A percentile compares a stretch with the other conserved stretches of the same genome.
Conservation (phyloP, 2,113 vertebrate genomes). For the Rostratula benghalensis region DNA sequence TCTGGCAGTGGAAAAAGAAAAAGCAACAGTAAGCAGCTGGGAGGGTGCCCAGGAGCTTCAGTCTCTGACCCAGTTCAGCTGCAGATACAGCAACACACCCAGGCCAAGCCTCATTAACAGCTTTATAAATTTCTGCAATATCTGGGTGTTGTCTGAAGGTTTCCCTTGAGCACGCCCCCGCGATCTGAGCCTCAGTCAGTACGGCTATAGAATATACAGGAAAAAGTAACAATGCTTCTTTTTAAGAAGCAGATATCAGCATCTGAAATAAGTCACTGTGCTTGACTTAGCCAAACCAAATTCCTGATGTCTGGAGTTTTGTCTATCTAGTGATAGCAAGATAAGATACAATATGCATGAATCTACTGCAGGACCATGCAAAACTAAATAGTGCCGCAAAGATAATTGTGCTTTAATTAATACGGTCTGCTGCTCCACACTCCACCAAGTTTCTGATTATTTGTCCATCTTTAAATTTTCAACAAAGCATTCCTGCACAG, state of each 20-base stretch:
- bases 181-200: neutral
- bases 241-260: neutral
- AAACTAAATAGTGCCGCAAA: constrained; percentile 27
- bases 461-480: constrained; percentile 51
- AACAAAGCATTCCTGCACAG: constrained; percentile 59
- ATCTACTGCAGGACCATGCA: neutral
- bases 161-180: neutral
- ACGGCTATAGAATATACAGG: neutral
- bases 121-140: neutral
- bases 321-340: constrained; percentile 7
- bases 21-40: neutral
- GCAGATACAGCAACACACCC: constrained; percentile 5
- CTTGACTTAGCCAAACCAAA: constrained; percentile 34
- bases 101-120: neutral
- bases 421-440: constrained; percentile 33
- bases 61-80: neutral
- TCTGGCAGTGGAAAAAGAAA: neutral
- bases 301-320: constrained; percentile 38
- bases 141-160: constrained; percentile 12
- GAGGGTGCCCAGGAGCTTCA: constrained; percentile 10
- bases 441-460: constrained; percentile 44
- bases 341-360: neutral
- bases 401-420: constrained; percentile 55
- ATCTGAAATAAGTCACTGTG: constrained; percentile 29
- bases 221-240: constrained; percentile 6